A percentile compares a stretch with the other conserved stretches of the same genome.
Evolutionary conservation across 2,113 vertebrate species (phyloP).

Genomic region (Plecotus auritus): DNA sequence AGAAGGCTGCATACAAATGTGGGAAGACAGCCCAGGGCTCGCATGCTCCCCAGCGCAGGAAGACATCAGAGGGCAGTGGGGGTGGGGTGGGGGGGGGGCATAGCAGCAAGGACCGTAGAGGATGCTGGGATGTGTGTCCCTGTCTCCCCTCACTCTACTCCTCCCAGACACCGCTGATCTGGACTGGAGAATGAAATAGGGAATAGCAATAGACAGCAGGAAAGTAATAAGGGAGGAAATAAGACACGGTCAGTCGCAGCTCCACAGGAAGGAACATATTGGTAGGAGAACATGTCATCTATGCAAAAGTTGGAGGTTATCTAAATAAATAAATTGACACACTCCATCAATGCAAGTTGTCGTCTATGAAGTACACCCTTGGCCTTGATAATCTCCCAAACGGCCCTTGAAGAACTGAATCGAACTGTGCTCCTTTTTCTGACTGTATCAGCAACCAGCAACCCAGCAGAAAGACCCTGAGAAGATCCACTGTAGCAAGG

Average conservation of each 20-base stretch:
- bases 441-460: not conserved
- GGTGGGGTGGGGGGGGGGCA: not conserved
- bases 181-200: not conserved
- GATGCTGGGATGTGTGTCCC: not conserved
- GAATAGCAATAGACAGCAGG: not conserved
- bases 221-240: not conserved
- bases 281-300: not conserved
- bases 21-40: not conserved
- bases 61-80: not conserved
- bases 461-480: not conserved
- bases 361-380: not conserved
- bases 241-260: not conserved
- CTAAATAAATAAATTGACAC: not conserved
- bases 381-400: not conserved
- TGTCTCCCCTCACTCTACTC: not conserved
- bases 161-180: not conserved
- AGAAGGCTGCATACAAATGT: not conserved
- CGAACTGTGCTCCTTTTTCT: not conserved
- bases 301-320: not conserved
- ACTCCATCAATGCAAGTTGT: not conserved
- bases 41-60: accelerated
- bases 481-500: not conserved
- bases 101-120: too few relatives aligned
- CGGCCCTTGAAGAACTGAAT: not conserved
- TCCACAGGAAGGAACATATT: not conserved